Base-by-base conservation (phyloP, 2,113 vertebrate species). In the Apus apus region DNA sequence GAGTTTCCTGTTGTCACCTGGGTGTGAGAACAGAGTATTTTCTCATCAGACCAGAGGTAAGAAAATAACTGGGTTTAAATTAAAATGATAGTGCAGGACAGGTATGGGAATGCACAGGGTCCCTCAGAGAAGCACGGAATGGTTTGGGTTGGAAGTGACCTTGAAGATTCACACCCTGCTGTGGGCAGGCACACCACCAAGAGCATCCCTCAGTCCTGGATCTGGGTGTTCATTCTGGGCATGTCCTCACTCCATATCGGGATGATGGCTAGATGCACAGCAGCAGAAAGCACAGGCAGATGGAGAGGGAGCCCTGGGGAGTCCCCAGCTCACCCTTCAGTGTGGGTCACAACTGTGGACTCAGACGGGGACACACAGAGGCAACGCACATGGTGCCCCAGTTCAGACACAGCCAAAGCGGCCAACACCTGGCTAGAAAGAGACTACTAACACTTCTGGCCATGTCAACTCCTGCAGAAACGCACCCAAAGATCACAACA, bases 191-290 rank as follows among this genome's bases (percentile, higher is more conserved):
- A 23, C 50, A 23, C 22, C 22, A 23, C 22, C 66, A 48, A 71
- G 45, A 72, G 19, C 26, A 7, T 74, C 73, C 88, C 27, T 38
- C 32, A 50, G 56, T 36, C n/a, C 60, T 81, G 21, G n/a, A 54
- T 26, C 21, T 11, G 25, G 25, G 21, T 6, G 8, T 2, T 65
- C 23, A 13, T 20, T 48, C n/a, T 16, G 48, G 26, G 12, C 9
- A 3, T 7, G 58, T 18, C 67, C 36, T 36, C 17, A 34, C 15
- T 45, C 25, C 0, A 0, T 8, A 15, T 13, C 36, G 77, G 61
- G 72, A 45, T 5, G 45, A 57, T 6, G 30, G 51, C 12, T 34
- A 23, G n/a, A 65, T 17, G 25, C 56, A 61, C 60, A 74, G 78
- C n/a, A 70, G 1, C 58, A 80, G 57, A 21, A 34, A 84, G 51